Percentiles rank a stretch among this genome's conserved stretches.
These are phyloP conservation scores for Yponomeuta malinellus DNA, from an alignment of 2,888 invertebrate genomes.

Conservation along the genomic window DNA sequence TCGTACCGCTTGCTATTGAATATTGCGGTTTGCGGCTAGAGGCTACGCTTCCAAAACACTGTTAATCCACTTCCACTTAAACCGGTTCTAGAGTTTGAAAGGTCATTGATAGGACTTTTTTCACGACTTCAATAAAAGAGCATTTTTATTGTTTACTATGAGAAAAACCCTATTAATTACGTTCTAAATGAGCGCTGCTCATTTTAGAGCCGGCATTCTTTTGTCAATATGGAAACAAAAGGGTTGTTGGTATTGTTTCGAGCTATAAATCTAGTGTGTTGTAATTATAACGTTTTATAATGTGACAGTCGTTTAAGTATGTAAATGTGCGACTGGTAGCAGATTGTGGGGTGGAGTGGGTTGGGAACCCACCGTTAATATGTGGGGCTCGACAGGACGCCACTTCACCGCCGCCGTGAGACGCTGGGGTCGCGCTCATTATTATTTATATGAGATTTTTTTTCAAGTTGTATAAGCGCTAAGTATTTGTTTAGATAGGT, in stretches of 20 bases:
- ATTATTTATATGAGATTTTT: slow-evolving; percentile 9
- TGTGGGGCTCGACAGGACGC: slow-evolving; percentile 52
- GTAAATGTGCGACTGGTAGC: slow-evolving; percentile 53
- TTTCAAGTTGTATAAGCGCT: background rate
- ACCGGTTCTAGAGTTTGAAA: slow-evolving; percentile 27
- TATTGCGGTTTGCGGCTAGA: too few species aligned
- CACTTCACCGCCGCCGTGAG: slow-evolving; percentile 46
- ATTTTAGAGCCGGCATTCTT: slow-evolving; percentile 32
- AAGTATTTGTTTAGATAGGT: too few species aligned
- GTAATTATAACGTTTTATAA: slow-evolving; percentile 68
- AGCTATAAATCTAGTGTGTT: slow-evolving; percentile 68
- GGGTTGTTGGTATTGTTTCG: slow-evolving; percentile 63
- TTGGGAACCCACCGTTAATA: slow-evolving; percentile 48
- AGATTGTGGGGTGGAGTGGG: slow-evolving; percentile 49
- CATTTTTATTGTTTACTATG: slow-evolving; percentile 66
- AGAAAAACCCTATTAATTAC: slow-evolving; percentile 70
- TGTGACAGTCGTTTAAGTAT: slow-evolving; percentile 70
- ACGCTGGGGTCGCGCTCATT: slow-evolving; percentile 23
- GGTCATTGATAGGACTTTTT: slow-evolving; percentile 43
- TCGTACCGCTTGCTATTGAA: too few species aligned
- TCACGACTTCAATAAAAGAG: slow-evolving; percentile 32
- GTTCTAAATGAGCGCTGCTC: slow-evolving; percentile 61
- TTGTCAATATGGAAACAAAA: slow-evolving; percentile 45
- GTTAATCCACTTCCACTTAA: slow-evolving; percentile 15
- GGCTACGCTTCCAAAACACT: background rate